phyloP scores from a whole-genome alignment of 2,113 vertebrate species.

The Cephalopterus ornatus region DNA sequence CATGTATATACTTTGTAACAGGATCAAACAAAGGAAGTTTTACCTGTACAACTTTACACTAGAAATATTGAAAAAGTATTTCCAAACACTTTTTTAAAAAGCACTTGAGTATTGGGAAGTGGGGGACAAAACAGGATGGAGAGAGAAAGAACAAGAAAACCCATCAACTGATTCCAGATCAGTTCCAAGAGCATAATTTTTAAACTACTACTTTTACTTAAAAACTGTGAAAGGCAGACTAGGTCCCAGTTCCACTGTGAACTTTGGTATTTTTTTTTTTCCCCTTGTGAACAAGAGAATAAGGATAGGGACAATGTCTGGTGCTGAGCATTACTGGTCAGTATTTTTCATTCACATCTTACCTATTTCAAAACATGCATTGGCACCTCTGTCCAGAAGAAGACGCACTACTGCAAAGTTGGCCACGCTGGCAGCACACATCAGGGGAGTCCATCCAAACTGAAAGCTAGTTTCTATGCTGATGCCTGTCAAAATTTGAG shows the following conservation, averaged over 20 bases:
- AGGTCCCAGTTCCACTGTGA: not conserved
- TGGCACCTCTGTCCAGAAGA: conserved; percentile 89
- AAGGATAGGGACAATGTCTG: not conserved
- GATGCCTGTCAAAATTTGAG: conserved; percentile 74
- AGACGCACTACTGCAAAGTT: conserved; percentile 79
- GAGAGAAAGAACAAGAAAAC: not conserved
- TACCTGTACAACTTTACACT: not conserved
- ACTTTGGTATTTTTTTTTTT: not conserved
- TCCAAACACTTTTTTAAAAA: not conserved
- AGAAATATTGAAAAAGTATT: not conserved
- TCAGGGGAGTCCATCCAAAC: conserved; percentile 91
- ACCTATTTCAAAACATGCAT: conserved; percentile 90
- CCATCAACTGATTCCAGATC: not conserved
- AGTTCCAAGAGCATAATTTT: not conserved
- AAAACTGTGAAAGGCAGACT: not conserved
- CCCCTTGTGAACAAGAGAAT: not conserved
- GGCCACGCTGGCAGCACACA: conserved; percentile 85
- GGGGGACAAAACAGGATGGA: not conserved
- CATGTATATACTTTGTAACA: rapidly evolving
- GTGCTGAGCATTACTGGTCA: not conserved
- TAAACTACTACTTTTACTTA: not conserved
- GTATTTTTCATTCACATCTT: conserved; percentile 17
- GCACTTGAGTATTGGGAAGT: not conserved
- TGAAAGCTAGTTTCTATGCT: conserved; percentile 81
- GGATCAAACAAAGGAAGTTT: not conserved